phyloP scores from a whole-genome alignment of 2,888 invertebrate species.

The Epistrophe eligans region DNA sequence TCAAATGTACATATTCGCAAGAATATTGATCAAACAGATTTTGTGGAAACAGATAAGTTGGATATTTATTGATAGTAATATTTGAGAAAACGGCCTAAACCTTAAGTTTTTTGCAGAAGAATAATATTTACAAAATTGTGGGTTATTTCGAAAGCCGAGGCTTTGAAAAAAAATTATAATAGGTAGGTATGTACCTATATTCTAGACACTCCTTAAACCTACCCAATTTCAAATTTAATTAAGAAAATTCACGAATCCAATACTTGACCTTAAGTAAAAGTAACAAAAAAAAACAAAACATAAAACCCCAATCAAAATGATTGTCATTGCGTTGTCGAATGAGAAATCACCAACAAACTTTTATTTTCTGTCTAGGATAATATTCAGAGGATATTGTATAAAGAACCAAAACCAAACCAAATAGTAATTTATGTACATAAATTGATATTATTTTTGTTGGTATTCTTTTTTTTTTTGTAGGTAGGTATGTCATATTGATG shows the following conservation, averaged over 20 bases:
- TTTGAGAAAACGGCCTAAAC: no score
- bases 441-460: slow-evolving; percentile 57
- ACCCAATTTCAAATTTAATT: no score
- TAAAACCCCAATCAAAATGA: slow-evolving; percentile 67
- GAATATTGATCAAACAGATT: no score
- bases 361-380: slow-evolving; percentile 31
- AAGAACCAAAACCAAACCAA: not conserved
- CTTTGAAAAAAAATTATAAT: no score
- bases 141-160: no score
- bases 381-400: not conserved
- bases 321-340: slow-evolving; percentile 58
- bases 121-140: no score
- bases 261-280: not conserved
- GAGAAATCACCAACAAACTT: slow-evolving; percentile 60
- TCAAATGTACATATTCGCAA: no score
- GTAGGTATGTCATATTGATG: not conserved
- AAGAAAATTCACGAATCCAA: not conserved
- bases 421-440: slow-evolving; percentile 37
- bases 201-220: no score
- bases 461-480: not conserved
- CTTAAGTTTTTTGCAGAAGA: no score
- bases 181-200: no score
- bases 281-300: not conserved
- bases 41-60: no score
- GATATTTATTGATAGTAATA: no score